Evolutionary conservation across 2,797 vertebrate species (phyloP), one percentile per base, ranked within the genome.

Genomic region (Alosa sapidissima): DNA sequence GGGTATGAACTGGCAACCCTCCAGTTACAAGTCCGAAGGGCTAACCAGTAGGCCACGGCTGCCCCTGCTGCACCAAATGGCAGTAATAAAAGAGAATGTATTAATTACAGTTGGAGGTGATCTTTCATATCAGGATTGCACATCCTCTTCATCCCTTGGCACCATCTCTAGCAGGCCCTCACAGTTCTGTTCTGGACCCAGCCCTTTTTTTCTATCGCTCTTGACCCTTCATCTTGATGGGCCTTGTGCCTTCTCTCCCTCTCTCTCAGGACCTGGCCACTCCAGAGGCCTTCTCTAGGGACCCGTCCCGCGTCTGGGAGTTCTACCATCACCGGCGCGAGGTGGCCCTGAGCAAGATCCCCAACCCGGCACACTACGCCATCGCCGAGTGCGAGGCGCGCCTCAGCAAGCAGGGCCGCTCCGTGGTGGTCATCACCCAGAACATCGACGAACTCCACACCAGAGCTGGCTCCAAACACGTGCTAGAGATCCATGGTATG

Each of bases 301-400:
- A 96, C 90, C 96, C 98, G 0, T 98, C 98, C 0, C 95, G 95
- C 0, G 98, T 99, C 5, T 99, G 98, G 98, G 98, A 99, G 88
- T 99, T 99, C 87, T 99, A 97, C 92, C 97, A 99, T 83, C 97
- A 99, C 92, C 96, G 98, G 0, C 92, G 98, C 78, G 97, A 98
- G 83, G 84, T 98, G 84, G 95, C 96, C 87, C 83, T 96, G 89
- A 96, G 90, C 13, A 97, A 95, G 87, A 93, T 91, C 1, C 98
- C 98, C 6, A 99, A 94, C 0, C 88, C 96, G 0, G 98, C 96
- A 0, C 98, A 99, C 72, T 1, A 94, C 0, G 97, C 97, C 81
- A 96, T 99, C 0, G 97, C 98, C 0, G 95, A 98, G 90, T 99
- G 98, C 0, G 97, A 99, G 88, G 92, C 93, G 28, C 94, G 96